Evolutionary conservation across 2,888 invertebrate genomes (phyloP), one percentile per base, ranked within the genome.

Genomic region (Schizaphis graminum): DNA sequence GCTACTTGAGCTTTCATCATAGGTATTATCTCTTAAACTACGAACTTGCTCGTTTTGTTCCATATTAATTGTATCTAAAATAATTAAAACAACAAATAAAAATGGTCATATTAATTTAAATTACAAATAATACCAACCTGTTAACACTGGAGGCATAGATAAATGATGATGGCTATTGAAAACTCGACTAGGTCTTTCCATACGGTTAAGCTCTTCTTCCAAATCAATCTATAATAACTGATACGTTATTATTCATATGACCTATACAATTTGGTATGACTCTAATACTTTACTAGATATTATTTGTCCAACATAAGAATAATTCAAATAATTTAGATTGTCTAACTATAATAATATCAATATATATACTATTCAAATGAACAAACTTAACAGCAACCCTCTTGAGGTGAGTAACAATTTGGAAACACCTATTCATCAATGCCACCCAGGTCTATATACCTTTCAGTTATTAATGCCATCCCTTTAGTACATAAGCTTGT

Each of bases 131-230:
- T 0, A 85, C 44, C 16, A 53, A 67, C 93, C 89, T 89, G 77
- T n/a, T 44, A 56, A 53, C 0, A 61, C n/a, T 86, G 93, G 85
- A 49, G 93, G 26, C 11, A 90, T 49, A 1, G 89, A 87, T 67
- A 88, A 49, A 53, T 90, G 89, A 67, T 94, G 94, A 87, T n/a
- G 94, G 8, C 67, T 94, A 86, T 86, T 91, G 4, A 94, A 94
- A 49, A 94, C 85, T 41, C 94, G 89, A 86, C 94, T 94, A 53
- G 94, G 94, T 91, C 94, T 94, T 91, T 94, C 94, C 94, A 94
- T 94, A 91, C 94, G 94, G 53, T 85, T 67, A 86, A 67, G 7
- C 41, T 94, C 94, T 28, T 94, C 94, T 91, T 94, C 94, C 8
- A 47, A 86, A 86, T 91, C 85, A 89, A 85, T 61, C 94, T 94